phyloP scores from a whole-genome alignment of 1,140 invertebrate species.

The Pseudomyrmex cubaensis region DNA sequence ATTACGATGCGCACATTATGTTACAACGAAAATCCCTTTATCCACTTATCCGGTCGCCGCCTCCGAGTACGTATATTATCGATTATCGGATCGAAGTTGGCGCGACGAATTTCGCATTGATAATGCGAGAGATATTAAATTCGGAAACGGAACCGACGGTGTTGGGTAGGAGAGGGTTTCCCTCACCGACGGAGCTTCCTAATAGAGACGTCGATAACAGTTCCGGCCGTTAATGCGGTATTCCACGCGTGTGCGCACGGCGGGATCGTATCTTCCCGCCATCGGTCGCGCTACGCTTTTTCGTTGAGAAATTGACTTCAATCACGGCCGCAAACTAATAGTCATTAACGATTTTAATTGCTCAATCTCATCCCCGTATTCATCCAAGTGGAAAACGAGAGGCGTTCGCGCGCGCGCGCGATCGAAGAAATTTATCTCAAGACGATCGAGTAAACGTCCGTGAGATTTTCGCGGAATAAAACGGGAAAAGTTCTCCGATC shows the following conservation, averaged over 20 bases:
- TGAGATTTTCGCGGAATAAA: too few species aligned
- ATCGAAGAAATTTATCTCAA: too few species aligned
- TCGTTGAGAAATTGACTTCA: constrained; percentile 42
- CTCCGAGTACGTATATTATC: constrained; percentile 41
- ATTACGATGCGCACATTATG: neutral
- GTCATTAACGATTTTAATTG: too few species aligned
- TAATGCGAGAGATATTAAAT: constrained; percentile 64
- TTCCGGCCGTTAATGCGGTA: constrained; percentile 43
- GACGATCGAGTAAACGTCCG: too few species aligned
- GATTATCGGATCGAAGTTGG: constrained; percentile 63
- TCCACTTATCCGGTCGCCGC: neutral
- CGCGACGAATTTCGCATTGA: constrained; percentile 61
- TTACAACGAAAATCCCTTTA: constrained; percentile 22
- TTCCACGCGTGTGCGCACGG: constrained; percentile 38
- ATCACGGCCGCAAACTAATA: constrained; percentile 15
- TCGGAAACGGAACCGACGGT: constrained; percentile 63
- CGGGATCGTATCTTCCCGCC: constrained; percentile 27
- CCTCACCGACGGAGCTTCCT: constrained; percentile 47
- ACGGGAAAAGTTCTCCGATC: too few species aligned
- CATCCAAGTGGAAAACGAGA: too few species aligned
- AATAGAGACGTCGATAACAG: constrained; percentile 63
- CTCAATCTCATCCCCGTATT: too few species aligned
- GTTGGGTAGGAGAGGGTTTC: constrained; percentile 36
- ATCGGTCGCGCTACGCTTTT: constrained; percentile 24
- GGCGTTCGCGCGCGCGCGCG: too few species aligned